Evolutionary conservation across 2,888 invertebrate genomes (phyloP).

Genomic region (Orthosia gracilis): DNA sequence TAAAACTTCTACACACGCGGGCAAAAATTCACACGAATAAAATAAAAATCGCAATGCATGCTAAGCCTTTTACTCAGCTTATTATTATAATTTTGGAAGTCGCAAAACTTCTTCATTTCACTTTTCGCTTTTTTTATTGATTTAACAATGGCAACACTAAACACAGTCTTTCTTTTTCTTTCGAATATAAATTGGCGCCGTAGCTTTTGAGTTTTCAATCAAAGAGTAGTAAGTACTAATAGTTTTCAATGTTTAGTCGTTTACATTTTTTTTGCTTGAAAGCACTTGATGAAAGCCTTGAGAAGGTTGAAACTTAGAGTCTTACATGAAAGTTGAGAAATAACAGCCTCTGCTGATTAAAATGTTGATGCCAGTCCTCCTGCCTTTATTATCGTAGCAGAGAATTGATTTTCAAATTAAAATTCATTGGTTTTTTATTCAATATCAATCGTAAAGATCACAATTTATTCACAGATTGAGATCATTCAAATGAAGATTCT

Average conservation of each 20-base stretch:
- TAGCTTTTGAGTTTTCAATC: constrained; percentile 16
- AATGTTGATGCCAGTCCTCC: background rate
- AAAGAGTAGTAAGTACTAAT: no score
- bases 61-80: no score
- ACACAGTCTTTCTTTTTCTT: background rate
- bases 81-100: no score
- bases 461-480: background rate
- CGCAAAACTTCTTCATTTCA: no score
- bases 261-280: background rate
- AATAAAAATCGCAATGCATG: no score
- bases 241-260: no score
- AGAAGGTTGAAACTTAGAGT: no score
- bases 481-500: background rate
- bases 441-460: background rate
- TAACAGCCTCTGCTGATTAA: background rate
- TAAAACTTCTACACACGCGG: no score
- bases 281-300: no score
- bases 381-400: background rate
- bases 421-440: background rate
- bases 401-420: background rate
- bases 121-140: no score
- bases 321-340: background rate
- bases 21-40: no score
- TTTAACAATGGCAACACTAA: background rate
- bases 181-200: background rate